Base-by-base conservation (phyloP, 2,113 vertebrate genomes). In the Arenaria interpres region DNA sequence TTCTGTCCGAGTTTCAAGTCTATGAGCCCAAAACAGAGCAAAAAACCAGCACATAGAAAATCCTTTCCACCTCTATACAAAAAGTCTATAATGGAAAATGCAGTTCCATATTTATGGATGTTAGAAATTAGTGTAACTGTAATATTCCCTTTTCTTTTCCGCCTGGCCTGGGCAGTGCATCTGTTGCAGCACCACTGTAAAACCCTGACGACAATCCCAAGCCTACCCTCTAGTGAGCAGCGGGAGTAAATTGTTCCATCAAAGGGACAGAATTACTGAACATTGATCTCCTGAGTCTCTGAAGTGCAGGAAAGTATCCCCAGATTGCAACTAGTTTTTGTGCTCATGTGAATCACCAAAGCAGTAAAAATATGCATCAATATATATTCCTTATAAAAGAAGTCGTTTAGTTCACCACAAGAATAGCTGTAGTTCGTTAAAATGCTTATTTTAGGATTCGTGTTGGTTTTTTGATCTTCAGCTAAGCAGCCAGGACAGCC, bases 221-320 rank as follows among this genome's bases (percentile, higher is more conserved):
- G 96, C 32, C 96, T 95, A 95, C 97, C 97, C 97, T 95, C 97
- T 97, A 97, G 96, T 93, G 97, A 97, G 93, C 96, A 95, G 46
- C 46, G 37, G 45, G 79, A 97, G 95, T 62, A 97, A 92, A 95
- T 95, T 32, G 79, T 41, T 68, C 80, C 39, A 62, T 28, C 50
- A 35, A 73, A 85, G 66, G 57, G 60, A 69, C 41, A 94, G 69
- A 63, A 75, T 66, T 68, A 85, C 57, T 57, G 79, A 64, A 53
- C 56, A 62, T 82, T 94, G 75, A 72, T 77, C 82, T 88, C 66
- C 86, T 5, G 1, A 80, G 73, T 80, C 66, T 69, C 75, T 76
- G 27, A 88, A 86, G 75, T 24, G 28, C 71, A 76, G 14, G 46
- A 71, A 92, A 90, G 73, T 37, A 81, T 68, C 63, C 77, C 77